Percentiles rank a stretch among this genome's conserved stretches.
Evolutionary conservation across 1,140 invertebrate species (phyloP).

Genomic region (Diploscapter pachys): DNA sequence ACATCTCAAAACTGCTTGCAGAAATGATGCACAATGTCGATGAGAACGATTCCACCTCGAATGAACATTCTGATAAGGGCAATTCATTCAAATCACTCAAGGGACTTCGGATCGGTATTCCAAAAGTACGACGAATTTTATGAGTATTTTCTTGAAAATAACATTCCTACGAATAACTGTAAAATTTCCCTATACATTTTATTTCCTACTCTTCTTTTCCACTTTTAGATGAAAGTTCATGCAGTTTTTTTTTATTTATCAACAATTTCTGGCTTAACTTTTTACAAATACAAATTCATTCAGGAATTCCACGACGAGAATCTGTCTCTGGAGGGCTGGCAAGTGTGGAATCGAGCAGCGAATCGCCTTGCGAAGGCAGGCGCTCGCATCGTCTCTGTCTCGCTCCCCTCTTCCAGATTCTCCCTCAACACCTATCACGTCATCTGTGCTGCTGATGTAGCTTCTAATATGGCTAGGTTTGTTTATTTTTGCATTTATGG

Average conservation of each 20-base stretch:
- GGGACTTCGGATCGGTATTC: conserved; percentile 66
- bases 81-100: conserved; percentile 60
- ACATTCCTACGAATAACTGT: not conserved
- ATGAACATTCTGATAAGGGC: conserved; percentile 53
- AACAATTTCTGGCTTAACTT: too few relatives aligned
- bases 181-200: too few relatives aligned
- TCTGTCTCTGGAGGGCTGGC: conserved; percentile 71
- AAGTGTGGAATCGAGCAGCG: conserved; percentile 73
- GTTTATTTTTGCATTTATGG: not conserved
- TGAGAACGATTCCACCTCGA: conserved; percentile 76
- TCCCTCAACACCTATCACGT: conserved; percentile 89
- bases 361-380: conserved; percentile 73
- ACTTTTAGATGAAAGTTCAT: too few relatives aligned
- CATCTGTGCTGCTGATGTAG: conserved; percentile 88
- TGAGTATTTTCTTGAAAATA: conserved; percentile 1
- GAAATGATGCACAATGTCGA: conserved; percentile 77
- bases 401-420: conserved; percentile 75
- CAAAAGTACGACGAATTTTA: conserved; percentile 52
- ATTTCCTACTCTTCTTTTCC: too few relatives aligned
- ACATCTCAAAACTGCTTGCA: conserved; percentile 41
- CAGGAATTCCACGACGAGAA: conserved; percentile 77
- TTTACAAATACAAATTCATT: not conserved
- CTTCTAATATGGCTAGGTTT: conserved; percentile 86
- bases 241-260: too few relatives aligned
- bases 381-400: conserved; percentile 34